Conservation (phyloP, 2,888 invertebrate genomes). For the Cordilura impudica region DNA sequence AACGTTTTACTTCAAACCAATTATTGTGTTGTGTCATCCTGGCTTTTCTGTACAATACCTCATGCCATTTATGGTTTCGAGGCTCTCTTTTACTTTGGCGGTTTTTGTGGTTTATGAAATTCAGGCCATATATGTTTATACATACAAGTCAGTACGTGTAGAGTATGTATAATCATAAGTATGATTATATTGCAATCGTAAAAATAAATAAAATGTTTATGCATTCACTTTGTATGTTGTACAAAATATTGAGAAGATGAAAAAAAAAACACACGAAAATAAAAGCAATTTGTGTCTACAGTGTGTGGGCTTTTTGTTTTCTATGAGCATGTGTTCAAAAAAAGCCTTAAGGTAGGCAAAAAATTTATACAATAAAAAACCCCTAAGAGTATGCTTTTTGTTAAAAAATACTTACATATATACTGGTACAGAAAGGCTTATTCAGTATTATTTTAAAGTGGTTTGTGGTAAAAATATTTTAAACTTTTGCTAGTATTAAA, state of each 20-base stretch:
- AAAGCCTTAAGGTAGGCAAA: constrained; percentile 47
- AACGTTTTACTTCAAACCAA: constrained; percentile 28
- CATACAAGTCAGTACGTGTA: background rate
- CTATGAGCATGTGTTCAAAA: background rate
- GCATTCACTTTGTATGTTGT: constrained; percentile 45
- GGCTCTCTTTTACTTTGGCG: background rate
- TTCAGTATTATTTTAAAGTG: constrained; percentile 1
- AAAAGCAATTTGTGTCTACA: background rate
- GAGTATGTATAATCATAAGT: too few species aligned
- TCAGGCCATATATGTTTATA: constrained; percentile 28
- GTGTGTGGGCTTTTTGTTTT: background rate
- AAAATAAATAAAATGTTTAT: constrained; percentile 54
- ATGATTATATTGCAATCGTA: constrained; percentile 44
- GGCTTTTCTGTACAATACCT: constrained; percentile 33
- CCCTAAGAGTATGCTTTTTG: constrained; percentile 24
- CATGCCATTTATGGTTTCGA: background rate
- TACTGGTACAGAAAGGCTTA: constrained; percentile 23
- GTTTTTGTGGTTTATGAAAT: background rate
- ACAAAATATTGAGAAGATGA: constrained; percentile 17
- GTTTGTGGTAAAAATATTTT: background rate
- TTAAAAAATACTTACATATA: too few species aligned
- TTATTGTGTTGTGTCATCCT: constrained; percentile 52
- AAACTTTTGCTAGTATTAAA: too few species aligned
- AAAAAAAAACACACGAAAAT: background rate
- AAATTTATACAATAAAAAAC: constrained; percentile 23